phyloP scores from a whole-genome alignment of 2,888 invertebrate genomes.

The Apamea monoglypha region DNA sequence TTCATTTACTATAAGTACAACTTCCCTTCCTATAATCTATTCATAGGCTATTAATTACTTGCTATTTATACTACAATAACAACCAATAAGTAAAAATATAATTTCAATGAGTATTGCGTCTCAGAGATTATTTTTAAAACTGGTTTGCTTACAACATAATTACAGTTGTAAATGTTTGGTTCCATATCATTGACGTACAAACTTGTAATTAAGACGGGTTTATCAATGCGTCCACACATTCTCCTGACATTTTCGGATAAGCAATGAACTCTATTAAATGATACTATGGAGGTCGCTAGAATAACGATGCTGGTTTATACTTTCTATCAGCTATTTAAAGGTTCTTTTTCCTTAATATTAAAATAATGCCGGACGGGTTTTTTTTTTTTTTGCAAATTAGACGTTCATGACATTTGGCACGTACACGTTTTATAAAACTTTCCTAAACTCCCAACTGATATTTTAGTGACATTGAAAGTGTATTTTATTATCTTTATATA shows the following conservation, averaged over 20 bases:
- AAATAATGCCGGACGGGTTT: not conserved
- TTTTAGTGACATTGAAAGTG: not conserved
- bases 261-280: constrained; percentile 59
- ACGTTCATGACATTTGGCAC: not conserved
- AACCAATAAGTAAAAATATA: constrained; percentile 46
- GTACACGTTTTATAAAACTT: not conserved
- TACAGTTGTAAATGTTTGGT: constrained; percentile 52
- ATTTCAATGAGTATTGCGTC: constrained; percentile 46
- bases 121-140: constrained; percentile 52
- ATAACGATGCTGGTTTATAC: constrained; percentile 40
- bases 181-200: constrained; percentile 71
- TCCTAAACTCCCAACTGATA: not conserved
- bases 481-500: not conserved
- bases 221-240: constrained; percentile 69
- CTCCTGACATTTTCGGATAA: constrained; percentile 69
- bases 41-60: constrained; percentile 45
- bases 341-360: not conserved
- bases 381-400: constrained; percentile 1
- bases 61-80: constrained; percentile 49
- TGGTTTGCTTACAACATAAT: constrained; percentile 56
- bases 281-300: constrained; percentile 54
- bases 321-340: constrained; percentile 19
- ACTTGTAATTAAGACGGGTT: constrained; percentile 67
- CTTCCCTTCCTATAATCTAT: constrained; percentile 46
- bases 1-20: constrained; percentile 11